Evolutionary conservation across 2,888 invertebrate genomes (phyloP), one percentile per base, ranked within the genome.

Genomic region (Lasioglossum calceatum): DNA sequence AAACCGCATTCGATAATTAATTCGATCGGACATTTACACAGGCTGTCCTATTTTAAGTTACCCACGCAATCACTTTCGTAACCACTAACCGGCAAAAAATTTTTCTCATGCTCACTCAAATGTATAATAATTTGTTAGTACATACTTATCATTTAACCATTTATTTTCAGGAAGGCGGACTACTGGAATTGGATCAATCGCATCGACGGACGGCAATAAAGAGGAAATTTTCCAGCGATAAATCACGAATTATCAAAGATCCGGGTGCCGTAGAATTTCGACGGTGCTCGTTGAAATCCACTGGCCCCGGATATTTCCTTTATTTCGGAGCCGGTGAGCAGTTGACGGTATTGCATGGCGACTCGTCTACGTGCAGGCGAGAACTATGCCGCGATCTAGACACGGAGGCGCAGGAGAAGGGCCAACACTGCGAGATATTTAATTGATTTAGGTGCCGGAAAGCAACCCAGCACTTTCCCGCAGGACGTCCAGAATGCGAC

Each of bases 391-490:
- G 64, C 64, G 16, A 19, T 16, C 14, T 50, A 47, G 50, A 39
- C 19, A 23, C 42, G 71, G 16, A 36, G 23, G 27, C 19, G 32
- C 61, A 54, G 54, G 54, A 54, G 81, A 83, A 86, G 58, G 77
- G 77, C 79, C 77, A 84, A 75, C 84, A 82, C 76, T 80, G 83
- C 82, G 87, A 92, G 92, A 93, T 93, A 93, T 94, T 94, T 93
- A 93, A 93, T 93, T 93, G 93, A 93, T 93, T 92, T 90, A 91
- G 91, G 92, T 89, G 90, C 36, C 87, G 76, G 82, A 73, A 75
- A 72, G 77, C 86, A 84, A 86, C 79, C 86, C 84, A 82, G 90
- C 89, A 91, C 91, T 92, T 92, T 90, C 89, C 91, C 90, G 87
- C 88, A 90, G 89, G 91, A 88, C 89, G 86, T 87, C 81, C 87